A percentile compares a stretch with the other conserved stretches of the same genome.
Evolutionary conservation across 2,797 vertebrate species (phyloP).

Genomic region (Lacerta bilineata): DNA sequence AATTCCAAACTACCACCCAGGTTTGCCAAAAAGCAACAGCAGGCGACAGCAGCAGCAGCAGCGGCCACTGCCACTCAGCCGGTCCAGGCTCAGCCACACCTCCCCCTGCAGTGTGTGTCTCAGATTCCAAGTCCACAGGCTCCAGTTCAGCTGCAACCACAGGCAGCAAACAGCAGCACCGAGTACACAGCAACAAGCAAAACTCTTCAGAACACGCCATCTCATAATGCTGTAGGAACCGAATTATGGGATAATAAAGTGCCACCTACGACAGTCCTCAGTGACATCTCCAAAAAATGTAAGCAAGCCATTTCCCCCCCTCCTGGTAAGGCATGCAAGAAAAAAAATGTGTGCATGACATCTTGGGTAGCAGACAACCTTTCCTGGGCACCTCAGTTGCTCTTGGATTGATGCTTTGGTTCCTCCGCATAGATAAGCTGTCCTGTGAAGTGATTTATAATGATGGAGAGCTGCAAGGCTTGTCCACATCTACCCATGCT

Average conservation of each 20-base stretch:
- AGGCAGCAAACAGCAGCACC: slow-evolving; percentile 69
- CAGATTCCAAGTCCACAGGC: slow-evolving; percentile 79
- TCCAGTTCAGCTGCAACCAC: slow-evolving; percentile 69
- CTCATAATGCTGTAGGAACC: slow-evolving; percentile 88
- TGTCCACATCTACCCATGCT: not conserved
- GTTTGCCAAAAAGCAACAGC: slow-evolving; percentile 97
- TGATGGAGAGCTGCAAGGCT: not conserved
- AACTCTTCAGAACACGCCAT: slow-evolving; percentile 81
- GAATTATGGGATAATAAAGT: slow-evolving; percentile 98
- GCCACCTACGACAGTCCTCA: slow-evolving; percentile 84
- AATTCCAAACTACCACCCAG: slow-evolving; percentile 95
- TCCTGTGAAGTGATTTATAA: not conserved
- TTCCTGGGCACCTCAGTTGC: not conserved
- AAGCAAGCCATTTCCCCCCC: slow-evolving; percentile 70
- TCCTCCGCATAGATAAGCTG: not conserved
- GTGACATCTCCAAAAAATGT: slow-evolving; percentile 95
- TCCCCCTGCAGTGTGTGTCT: slow-evolving; percentile 73
- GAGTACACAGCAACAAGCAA: slow-evolving; percentile 82
- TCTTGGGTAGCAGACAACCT: not conserved
- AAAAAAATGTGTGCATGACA: not conserved
- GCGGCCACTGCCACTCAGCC: slow-evolving; percentile 78
- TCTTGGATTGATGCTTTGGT: not conserved
- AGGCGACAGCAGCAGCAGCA: slow-evolving; percentile 77
- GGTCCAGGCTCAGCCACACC: slow-evolving; percentile 76
- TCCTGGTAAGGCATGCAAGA: fast-evolving